phyloP scores from a whole-genome alignment of 2,888 invertebrate species.

The Macrophya annulata region DNA sequence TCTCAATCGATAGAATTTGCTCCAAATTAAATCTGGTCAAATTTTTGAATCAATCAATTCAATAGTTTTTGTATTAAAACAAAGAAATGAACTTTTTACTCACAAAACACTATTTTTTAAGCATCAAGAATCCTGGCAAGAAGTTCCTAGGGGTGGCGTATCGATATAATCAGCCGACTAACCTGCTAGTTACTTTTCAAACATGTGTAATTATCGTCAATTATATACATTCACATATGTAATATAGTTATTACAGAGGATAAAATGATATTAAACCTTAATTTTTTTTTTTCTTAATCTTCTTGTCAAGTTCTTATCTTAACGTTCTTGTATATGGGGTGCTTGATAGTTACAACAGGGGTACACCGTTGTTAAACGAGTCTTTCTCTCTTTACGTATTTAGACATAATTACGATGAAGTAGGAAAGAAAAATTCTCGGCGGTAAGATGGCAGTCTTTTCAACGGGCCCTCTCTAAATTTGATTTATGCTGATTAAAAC shows the following conservation, averaged over 20 bases:
- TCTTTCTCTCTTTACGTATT: conserved; percentile 36
- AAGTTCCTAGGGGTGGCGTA: too few species aligned
- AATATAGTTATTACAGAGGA: background rate
- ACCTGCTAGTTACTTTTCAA: background rate
- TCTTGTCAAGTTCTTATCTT: conserved; percentile 20
- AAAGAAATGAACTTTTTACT: background rate
- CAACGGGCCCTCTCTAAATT: conserved; percentile 55
- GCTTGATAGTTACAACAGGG: background rate
- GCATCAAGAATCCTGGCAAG: background rate
- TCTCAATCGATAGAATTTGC: too few species aligned
- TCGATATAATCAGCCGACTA: too few species aligned
- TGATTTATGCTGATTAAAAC: conserved; percentile 62
- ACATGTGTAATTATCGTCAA: background rate
- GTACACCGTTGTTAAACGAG: background rate
- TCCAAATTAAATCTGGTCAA: background rate
- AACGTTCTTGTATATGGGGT: conserved; percentile 30
- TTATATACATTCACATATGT: background rate
- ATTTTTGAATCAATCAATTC: background rate
- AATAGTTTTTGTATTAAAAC: background rate
- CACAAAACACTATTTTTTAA: background rate
- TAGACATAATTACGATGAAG: conserved; percentile 48
- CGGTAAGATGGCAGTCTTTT: conserved; percentile 50
- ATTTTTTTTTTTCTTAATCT: background rate
- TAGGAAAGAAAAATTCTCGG: conserved; percentile 38
- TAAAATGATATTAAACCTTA: background rate